Conservation (phyloP, 2,888 invertebrate species). For the Meganola albula region DNA sequence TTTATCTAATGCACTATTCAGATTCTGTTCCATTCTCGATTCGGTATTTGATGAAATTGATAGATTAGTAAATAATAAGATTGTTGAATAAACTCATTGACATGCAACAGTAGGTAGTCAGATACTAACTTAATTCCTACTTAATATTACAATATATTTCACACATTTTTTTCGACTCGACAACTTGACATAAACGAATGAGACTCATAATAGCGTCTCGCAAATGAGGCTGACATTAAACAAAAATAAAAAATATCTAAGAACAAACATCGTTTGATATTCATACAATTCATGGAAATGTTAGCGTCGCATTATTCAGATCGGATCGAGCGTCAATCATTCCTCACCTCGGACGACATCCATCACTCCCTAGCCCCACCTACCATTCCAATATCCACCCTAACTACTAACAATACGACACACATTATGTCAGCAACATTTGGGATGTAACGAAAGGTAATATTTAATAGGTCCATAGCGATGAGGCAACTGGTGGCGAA, state of each 20-base stretch:
- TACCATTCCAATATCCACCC: constrained; percentile 21
- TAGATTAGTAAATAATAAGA: no score
- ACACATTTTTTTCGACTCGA: constrained; percentile 7
- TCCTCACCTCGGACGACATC: constrained; percentile 37
- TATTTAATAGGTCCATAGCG: constrained; percentile 58
- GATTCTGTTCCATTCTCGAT: no score
- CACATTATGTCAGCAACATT: constrained; percentile 23
- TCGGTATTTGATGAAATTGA: no score
- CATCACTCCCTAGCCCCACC: constrained; percentile 8
- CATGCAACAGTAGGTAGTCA: no score
- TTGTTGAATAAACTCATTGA: no score
- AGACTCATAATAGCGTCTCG: constrained; percentile 34
- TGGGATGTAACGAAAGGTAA: constrained; percentile 33
- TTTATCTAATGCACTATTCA: no score
- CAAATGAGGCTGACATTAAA: constrained; percentile 23
- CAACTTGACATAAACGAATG: constrained; percentile 25
- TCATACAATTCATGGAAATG: constrained; percentile 54
- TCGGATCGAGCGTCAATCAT: constrained; percentile 51
- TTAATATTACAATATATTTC: neutral
- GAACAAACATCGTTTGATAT: constrained; percentile 44
- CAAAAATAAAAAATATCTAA: constrained; percentile 29
- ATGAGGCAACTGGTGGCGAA: constrained; percentile 48
- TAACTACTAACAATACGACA: constrained; percentile 19
- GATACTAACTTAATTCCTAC: neutral
- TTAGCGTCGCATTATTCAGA: constrained; percentile 44